Base-by-base conservation (phyloP, 2,113 vertebrate species). In the Gracilinanus agilis region DNA sequence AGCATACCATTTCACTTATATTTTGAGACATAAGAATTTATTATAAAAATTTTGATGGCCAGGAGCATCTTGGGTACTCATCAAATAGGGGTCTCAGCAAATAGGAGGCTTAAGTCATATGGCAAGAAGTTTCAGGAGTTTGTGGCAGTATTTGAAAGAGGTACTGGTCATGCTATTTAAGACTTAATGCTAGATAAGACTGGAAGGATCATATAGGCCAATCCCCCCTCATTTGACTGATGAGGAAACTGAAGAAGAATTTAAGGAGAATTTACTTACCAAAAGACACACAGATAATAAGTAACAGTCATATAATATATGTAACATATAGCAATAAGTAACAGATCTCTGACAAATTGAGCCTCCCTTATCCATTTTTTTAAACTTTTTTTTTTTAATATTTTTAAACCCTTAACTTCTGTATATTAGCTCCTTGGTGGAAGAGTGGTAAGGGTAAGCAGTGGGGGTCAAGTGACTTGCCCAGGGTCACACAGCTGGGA, bases 1-100 rank as follows among this genome's bases (percentile, higher is more conserved):
- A 58, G n/a, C 89, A 27, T 53, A 44, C 34, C 67, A 88, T 56
- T 24, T 49, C 54, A 11, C 24, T 21, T 34, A 89, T 24, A 58
- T 58, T 90, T 55, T 92, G 94, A 93, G 94, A 75, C 83, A 90
- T 89, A 0, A 2, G 95, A 61, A n/a, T 29, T 53, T 90, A 29
- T 67, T 6, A 44, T 2, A 23, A 44, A 90, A 88, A 53, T 2
- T 91, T 55, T 55, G 94, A 54, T 5, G 0, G 67, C 83, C 54
- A 44, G 61, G 67, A 93, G 53, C 54, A 40, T 24, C 44, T 91
- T 2, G 4, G 27, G 53, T 88, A 54, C 21, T 16, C 24, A 49
- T 49, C 49, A 49, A 49, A 49, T 0, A 1, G 10, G 53, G n/a
- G 88, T 29, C 54, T 67, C 54, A 88, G 1, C 67, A 5, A 54